These are phyloP conservation scores for Trochalopteron elliotii DNA, from an alignment of 2,113 vertebrate species.

Conservation along the genomic window DNA sequence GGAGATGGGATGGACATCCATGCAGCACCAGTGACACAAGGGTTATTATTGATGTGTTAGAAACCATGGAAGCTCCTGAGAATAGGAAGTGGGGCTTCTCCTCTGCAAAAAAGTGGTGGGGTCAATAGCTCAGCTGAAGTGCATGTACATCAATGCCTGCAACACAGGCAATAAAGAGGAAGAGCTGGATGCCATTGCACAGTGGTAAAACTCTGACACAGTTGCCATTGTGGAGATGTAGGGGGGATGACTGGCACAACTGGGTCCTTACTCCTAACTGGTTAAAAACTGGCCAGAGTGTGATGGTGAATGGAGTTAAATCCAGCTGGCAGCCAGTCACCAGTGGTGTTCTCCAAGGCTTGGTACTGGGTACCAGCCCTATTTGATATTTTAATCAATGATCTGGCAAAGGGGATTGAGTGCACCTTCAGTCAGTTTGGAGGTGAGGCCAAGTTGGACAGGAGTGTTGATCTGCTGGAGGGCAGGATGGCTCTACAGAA, in stretches of 20 bases:
- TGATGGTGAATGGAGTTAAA: not conserved
- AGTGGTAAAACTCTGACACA: not conserved
- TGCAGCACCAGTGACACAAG: not conserved
- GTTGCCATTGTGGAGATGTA: not conserved
- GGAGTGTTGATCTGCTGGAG: not conserved
- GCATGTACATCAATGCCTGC: not conserved
- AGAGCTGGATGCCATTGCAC: rapidly evolving
- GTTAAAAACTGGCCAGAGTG: not conserved
- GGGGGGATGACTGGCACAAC: not conserved
- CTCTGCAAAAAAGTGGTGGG: rapidly evolving
- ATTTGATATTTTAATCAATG: not conserved
- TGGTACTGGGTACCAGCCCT: not conserved
- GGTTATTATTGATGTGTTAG: not conserved
- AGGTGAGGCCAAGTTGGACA: not conserved
- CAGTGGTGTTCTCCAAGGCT: not conserved
- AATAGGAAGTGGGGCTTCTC: not conserved
- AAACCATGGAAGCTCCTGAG: not conserved
- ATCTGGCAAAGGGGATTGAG: rapidly evolving
- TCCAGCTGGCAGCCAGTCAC: not conserved
- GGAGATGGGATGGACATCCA: not conserved
- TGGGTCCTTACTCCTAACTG: not conserved
- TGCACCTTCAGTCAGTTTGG: not conserved
- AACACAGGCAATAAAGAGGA: not conserved
- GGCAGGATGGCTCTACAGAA: not conserved
- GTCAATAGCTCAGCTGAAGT: not conserved